Conservation (phyloP, 2,888 invertebrate genomes). For the Cremastobaeus sp. region DNA sequence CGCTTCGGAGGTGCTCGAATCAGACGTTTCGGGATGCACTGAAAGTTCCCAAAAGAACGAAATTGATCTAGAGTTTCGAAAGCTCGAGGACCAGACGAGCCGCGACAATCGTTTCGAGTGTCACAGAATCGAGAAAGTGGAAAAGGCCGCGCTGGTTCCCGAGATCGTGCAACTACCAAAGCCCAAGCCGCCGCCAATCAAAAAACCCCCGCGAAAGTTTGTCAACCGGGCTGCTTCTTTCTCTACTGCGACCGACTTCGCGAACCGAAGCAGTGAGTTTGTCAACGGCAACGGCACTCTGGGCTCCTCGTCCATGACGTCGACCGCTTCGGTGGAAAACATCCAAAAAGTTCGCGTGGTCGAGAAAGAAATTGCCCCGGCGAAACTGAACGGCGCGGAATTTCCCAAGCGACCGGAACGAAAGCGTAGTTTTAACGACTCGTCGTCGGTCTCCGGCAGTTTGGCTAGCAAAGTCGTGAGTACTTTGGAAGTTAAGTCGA, state of each 20-base stretch:
- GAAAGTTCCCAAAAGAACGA: constrained; percentile 12
- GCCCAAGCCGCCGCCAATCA: constrained; percentile 27
- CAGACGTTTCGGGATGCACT: not conserved
- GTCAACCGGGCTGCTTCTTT: constrained; percentile 41
- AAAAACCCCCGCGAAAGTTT: constrained; percentile 45
- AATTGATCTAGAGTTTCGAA: constrained; percentile 40
- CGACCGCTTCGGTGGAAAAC: constrained; percentile 27
- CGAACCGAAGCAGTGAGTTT: not conserved
- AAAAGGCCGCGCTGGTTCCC: constrained; percentile 29
- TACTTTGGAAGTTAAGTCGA: constrained; percentile 13
- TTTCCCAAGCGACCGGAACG: constrained; percentile 67
- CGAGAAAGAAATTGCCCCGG: constrained; percentile 62
- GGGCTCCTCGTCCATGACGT: not conserved
- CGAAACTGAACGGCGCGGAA: constrained; percentile 30
- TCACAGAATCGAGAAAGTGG: constrained; percentile 7
- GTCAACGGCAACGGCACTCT: not conserved
- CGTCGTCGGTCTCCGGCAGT: constrained; percentile 12
- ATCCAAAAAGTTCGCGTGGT: constrained; percentile 64
- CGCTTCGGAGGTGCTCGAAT: constrained; percentile 2
- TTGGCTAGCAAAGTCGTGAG: constrained; percentile 1
- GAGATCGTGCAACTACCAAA: constrained; percentile 52
- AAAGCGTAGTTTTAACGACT: constrained; percentile 62
- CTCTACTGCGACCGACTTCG: constrained; percentile 27
- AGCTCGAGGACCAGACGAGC: constrained; percentile 34
- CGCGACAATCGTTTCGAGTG: constrained; percentile 3